Percentiles rank a stretch among this genome's conserved stretches.
Evolutionary conservation across 2,113 vertebrate genomes (phyloP).

Genomic region (Willisornis vidua): DNA sequence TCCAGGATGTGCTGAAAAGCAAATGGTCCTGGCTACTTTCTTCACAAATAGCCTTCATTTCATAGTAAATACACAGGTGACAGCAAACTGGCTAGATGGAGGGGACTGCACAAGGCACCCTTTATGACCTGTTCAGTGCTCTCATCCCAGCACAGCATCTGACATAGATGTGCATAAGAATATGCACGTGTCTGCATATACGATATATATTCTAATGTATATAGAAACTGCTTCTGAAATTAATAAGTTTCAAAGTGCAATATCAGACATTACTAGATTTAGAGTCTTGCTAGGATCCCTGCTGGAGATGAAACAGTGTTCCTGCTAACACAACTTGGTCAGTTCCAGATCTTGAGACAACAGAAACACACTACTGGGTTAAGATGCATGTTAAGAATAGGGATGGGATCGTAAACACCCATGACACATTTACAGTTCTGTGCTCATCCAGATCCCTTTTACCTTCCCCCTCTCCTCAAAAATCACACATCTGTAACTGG

Average conservation of each 20-base stretch:
- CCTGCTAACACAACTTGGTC: neutral
- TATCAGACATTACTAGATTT: neutral
- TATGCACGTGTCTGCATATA: too few species aligned
- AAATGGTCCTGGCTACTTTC: neutral
- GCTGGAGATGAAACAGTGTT: neutral
- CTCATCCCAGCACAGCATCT: neutral
- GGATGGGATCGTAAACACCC: neutral
- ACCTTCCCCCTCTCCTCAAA: neutral
- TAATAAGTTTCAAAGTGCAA: rapidly evolving
- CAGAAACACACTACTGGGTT: neutral
- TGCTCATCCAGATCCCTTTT: neutral
- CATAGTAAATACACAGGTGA: neutral
- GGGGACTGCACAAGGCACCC: rapidly evolving
- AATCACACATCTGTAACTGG: neutral
- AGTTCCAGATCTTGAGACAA: neutral
- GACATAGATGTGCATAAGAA: neutral
- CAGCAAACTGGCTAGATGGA: neutral
- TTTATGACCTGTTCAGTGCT: rapidly evolving
- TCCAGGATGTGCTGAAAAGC: neutral
- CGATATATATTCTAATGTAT: neutral
- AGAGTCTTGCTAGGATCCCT: neutral
- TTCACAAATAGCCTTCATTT: neutral
- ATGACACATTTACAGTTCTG: neutral
- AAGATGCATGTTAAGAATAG: neutral
- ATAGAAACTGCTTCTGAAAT: neutral